Percentiles rank a stretch among this genome's conserved stretches.
Conservation (phyloP, 2,113 vertebrate species). For the Campylomormyrus numenius region DNA sequence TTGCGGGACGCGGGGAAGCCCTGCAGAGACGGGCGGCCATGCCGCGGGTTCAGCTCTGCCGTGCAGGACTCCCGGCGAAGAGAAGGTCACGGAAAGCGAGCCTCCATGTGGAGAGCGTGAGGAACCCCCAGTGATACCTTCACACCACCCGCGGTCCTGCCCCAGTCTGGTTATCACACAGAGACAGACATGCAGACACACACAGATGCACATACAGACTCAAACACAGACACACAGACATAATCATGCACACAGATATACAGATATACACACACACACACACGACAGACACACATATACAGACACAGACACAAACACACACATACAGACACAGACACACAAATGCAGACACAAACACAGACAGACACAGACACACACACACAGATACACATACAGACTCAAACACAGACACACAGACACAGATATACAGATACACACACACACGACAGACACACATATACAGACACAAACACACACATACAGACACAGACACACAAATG, state of each 20-base stretch:
- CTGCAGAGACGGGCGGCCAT: not conserved
- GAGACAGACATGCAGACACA: not conserved
- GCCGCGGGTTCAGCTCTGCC: not conserved
- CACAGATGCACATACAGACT: not conserved
- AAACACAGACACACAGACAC: too few species aligned
- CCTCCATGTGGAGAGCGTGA: not conserved
- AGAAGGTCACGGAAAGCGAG: not conserved
- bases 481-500: not conserved
- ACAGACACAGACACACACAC: not conserved
- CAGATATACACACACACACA: not conserved
- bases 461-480: not conserved
- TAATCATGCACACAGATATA: not conserved
- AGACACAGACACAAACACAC: too few species aligned
- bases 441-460: too few species aligned
- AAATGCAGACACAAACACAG: not conserved
- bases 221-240: not conserved
- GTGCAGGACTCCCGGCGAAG: not conserved
- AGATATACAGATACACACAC: too few species aligned
- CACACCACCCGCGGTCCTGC: not conserved
- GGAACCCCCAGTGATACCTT: not conserved
- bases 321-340: not conserved
- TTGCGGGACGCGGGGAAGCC: not conserved
- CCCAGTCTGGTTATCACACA: not conserved
- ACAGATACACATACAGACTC: not conserved
- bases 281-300: not conserved